Evolutionary conservation across 2,888 invertebrate genomes (phyloP).

Genomic region (Conomelus anceps): DNA sequence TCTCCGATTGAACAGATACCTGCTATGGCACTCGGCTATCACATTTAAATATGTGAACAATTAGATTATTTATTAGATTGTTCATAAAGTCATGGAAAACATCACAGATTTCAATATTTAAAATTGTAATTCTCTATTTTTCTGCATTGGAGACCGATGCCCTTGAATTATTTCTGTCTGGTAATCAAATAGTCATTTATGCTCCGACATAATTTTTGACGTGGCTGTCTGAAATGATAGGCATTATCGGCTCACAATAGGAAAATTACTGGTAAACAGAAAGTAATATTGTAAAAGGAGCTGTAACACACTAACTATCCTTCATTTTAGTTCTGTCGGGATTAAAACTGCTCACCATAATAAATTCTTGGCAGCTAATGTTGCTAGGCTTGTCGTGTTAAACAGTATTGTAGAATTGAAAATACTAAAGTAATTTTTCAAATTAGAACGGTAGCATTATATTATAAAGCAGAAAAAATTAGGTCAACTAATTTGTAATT

Average conservation of each 20-base stretch:
- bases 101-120: background rate
- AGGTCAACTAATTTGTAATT: background rate
- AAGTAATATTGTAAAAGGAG: background rate
- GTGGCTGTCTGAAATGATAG: background rate
- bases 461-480: background rate
- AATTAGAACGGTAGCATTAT: background rate
- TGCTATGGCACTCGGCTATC: no score
- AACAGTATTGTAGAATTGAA: background rate
- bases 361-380: background rate
- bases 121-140: background rate
- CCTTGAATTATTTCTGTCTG: background rate
- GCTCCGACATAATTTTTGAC: background rate
- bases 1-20: no score
- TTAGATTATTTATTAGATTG: no score
- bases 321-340: background rate
- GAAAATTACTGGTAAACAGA: background rate
- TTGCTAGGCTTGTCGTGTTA: background rate
- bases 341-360: background rate
- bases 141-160: background rate
- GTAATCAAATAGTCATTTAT: background rate
- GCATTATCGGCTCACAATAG: background rate
- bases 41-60: no score
- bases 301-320: background rate
- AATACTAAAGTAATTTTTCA: background rate
- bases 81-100: no score